Percentiles rank a stretch among this genome's conserved stretches.
These are phyloP conservation scores for Oncopodura yosiiana DNA, from an alignment of 1,140 invertebrate genomes.

Conservation along the genomic window DNA sequence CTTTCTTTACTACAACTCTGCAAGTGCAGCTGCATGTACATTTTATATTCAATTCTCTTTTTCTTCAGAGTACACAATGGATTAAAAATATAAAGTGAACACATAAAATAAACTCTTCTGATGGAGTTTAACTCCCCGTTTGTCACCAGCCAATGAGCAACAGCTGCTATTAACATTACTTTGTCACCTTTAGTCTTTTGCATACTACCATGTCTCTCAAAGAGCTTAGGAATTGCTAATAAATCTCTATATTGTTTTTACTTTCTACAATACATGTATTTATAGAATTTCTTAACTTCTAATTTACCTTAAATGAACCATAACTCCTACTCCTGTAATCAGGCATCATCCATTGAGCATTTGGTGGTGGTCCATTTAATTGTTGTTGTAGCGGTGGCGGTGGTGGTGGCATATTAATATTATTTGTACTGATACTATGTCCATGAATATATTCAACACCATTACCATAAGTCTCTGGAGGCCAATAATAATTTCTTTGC, in stretches of 20 bases:
- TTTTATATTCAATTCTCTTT: no score
- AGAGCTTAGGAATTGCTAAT: not conserved
- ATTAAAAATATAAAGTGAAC: no score
- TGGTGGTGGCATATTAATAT: not conserved
- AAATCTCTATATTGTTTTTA: not conserved
- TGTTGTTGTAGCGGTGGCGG: not conserved
- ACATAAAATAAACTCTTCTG: not conserved
- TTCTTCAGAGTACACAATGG: no score
- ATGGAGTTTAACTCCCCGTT: no score
- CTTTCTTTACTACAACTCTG: no score
- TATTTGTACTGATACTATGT: conserved; percentile 7
- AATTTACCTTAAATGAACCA: conserved; percentile 30
- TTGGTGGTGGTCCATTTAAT: not conserved
- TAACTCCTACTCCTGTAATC: conserved; percentile 25
- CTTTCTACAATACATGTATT: not conserved
- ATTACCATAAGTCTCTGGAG: not conserved
- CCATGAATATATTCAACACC: no score
- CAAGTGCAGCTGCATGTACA: no score
- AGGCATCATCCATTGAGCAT: conserved; percentile 14
- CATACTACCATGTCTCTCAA: not conserved
- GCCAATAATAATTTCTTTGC: not conserved
- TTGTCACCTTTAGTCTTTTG: not conserved
- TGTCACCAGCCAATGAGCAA: no score
- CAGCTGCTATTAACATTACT: conserved; percentile 1
- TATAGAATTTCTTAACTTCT: not conserved